Percentiles rank a stretch among this genome's conserved stretches.
Evolutionary conservation across 2,797 vertebrate species (phyloP).

Genomic region (Periophthalmus magnuspinnatus): DNA sequence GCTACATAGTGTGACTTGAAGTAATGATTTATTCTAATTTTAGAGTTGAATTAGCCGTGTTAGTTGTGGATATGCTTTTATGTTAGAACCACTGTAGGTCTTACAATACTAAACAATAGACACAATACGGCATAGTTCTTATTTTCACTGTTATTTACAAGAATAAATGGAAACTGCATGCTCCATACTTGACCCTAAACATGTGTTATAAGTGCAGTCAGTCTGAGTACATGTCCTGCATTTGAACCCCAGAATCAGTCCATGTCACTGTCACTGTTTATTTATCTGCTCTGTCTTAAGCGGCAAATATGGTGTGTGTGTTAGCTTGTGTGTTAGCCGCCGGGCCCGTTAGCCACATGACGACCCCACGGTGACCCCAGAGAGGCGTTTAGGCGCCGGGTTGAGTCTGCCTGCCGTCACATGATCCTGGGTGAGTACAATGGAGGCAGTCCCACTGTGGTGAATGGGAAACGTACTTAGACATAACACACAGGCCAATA

Average conservation of each 20-base stretch:
- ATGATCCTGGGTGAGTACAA: conserved; percentile 79
- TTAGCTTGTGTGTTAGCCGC: conserved; percentile 57
- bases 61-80: neutral
- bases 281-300: conserved; percentile 14
- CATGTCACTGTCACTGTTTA: conserved; percentile 12
- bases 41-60: neutral
- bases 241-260: conserved; percentile 20
- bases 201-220: conserved; percentile 3
- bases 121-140: neutral
- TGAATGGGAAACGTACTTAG: neutral
- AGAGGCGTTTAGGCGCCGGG: conserved; percentile 78
- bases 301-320: conserved; percentile 20
- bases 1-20: too few relatives aligned
- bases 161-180: neutral
- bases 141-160: neutral
- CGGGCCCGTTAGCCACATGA: conserved; percentile 75
- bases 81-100: neutral
- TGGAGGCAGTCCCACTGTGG: conserved; percentile 41
- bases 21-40: too few relatives aligned
- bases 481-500: conserved; percentile 22
- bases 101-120: neutral
- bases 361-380: conserved; percentile 72
- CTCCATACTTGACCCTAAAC: neutral
- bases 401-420: conserved; percentile 81
- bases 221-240: conserved; percentile 7